phyloP scores from a whole-genome alignment of 2,888 invertebrate genomes.

The Octonoba sinensis region DNA sequence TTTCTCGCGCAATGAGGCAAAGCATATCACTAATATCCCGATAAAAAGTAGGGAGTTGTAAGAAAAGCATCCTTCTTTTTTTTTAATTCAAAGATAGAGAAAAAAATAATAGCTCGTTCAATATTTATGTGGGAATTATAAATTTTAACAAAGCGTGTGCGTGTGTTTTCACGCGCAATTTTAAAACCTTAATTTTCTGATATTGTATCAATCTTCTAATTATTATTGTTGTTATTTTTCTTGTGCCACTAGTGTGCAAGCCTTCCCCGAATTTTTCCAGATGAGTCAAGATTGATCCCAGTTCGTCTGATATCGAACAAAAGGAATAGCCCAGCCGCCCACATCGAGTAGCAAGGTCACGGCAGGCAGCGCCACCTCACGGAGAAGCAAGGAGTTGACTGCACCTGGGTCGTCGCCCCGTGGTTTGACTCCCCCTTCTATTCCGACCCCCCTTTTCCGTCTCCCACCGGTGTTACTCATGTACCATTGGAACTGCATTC shows the following conservation, averaged over 20 bases:
- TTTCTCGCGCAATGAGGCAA: too few relatives aligned
- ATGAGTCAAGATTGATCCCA: not conserved
- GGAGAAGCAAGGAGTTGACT: constrained; percentile 18
- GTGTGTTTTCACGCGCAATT: too few relatives aligned
- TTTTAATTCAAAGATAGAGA: too few relatives aligned
- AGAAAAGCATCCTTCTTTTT: too few relatives aligned
- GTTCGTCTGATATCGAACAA: not conserved
- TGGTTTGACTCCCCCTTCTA: not conserved
- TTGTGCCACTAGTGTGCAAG: not conserved
- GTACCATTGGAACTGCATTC: not conserved
- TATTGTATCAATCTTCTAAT: too few relatives aligned
- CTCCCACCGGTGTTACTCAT: constrained; percentile 19
- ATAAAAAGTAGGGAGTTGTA: too few relatives aligned
- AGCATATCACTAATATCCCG: too few relatives aligned
- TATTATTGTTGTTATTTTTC: not conserved
- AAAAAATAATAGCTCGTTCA: too few relatives aligned
- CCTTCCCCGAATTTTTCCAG: not conserved
- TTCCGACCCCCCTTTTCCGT: constrained; percentile 1
- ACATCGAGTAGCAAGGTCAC: not conserved
- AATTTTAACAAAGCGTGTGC: too few relatives aligned
- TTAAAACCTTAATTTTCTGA: too few relatives aligned
- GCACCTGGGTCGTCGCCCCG: constrained; percentile 29
- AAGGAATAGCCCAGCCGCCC: constrained; percentile 8
- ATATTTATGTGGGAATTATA: too few relatives aligned
- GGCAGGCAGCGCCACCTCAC: constrained; percentile 16